Base-by-base conservation (phyloP, 1,140 invertebrate genomes). In the Scaptomyza hsui region DNA sequence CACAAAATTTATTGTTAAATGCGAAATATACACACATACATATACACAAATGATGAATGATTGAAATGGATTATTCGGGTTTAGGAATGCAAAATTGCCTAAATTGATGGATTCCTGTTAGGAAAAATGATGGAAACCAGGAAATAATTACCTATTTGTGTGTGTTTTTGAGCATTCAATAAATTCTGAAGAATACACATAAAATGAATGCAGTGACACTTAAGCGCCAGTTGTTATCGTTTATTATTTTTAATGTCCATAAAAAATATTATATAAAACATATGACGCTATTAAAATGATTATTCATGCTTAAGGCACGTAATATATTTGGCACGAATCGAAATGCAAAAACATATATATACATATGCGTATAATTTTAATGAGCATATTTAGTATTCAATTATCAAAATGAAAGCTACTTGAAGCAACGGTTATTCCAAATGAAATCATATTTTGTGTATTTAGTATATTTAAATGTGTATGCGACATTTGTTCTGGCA, bases 331-430 rank as follows among this genome's bases (percentile, higher is more conserved):
- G 19, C 52, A 26, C 37, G 52, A 55, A 26, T 55, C 21, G 32
- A 35, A 24, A 24, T 24, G 24, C 24, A 24, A 24, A 35, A 12
- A 26, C 24, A 4, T 26, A 21, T 26, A 5, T 9, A 12, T 35
- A 35, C 6, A 39, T 39, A 15, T 70, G 19, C 41, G 29, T 26
- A 47, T 62, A 41, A 49, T 21, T 42, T 24, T 13, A 37, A 64
- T 64, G 35, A 41, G 32, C 35, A 49, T 70, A 42, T 63, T 56
- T 24, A 55, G 12, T 16, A 63, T 70, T 70, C 63, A 21, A 70
- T 63, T 49, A 55, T 37, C 13, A 26, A 32, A 49, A 35, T 63
- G 21, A 39, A 42, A 29, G 19, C 21, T 13, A 18, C 1, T 26
- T 21, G 16, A 26, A 56, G 35, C 42, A 24, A 29, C 32, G 44